phyloP scores from a whole-genome alignment of 2,888 invertebrate species.

The Drosophila gaucha region DNA sequence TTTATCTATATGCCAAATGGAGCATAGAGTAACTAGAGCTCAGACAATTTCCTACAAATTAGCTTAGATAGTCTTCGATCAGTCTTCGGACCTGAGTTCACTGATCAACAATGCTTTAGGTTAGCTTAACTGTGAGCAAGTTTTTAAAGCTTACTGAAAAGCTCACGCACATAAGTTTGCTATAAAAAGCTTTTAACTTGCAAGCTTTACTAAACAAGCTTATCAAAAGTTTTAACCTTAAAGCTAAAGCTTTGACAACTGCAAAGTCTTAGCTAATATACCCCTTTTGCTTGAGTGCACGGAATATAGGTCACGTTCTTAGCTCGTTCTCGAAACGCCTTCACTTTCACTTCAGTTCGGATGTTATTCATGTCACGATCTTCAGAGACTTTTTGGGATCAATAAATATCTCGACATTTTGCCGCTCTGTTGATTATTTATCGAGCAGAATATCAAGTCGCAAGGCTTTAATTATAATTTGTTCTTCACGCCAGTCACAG shows the following conservation, averaged over 20 bases:
- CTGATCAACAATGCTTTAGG: no score
- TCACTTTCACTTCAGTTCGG: conserved; percentile 5
- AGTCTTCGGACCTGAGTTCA: no score
- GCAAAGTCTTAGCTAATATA: not conserved
- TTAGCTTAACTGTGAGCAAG: not conserved
- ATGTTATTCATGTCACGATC: not conserved
- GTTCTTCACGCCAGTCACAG: conserved; percentile 8
- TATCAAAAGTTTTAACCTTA: not conserved
- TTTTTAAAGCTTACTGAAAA: not conserved
- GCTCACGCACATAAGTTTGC: no score
- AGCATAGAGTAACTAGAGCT: no score
- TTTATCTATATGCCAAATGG: no score
- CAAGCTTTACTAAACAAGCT: not conserved
- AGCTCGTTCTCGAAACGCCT: no score
- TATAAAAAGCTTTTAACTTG: not conserved
- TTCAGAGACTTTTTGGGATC: not conserved
- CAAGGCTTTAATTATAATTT: conserved; percentile 45
- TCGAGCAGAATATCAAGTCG: conserved; percentile 22
- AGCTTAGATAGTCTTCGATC: no score
- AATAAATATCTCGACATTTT: not conserved
- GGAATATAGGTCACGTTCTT: not conserved
- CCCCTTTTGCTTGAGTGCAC: no score
- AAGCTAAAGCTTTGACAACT: not conserved
- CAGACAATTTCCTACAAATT: no score
- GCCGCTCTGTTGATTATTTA: conserved; percentile 34